phyloP scores from a whole-genome alignment of 1,140 invertebrate genomes.

The Hesperophylax magnus region DNA sequence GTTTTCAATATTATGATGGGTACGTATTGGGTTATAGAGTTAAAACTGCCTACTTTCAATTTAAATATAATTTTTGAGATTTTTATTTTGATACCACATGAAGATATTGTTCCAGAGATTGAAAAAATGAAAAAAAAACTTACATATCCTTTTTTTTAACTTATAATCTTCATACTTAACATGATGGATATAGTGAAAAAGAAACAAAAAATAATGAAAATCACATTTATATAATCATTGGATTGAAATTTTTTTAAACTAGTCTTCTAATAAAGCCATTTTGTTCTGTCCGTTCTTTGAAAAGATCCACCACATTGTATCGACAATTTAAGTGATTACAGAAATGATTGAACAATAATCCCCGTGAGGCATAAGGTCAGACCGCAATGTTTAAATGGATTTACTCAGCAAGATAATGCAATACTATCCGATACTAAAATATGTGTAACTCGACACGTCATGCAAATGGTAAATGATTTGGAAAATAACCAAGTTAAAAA shows the following conservation, averaged over 20 bases:
- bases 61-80: no score
- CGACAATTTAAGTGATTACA: neutral
- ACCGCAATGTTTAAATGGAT: constrained; percentile 11
- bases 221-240: neutral
- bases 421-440: neutral
- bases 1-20: no score
- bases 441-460: neutral
- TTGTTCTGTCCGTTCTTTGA: neutral
- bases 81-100: no score
- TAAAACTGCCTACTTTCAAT: no score
- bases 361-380: neutral
- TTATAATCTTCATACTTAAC: no score
- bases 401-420: constrained; percentile 1
- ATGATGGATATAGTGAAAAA: neutral
- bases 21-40: no score
- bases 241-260: neutral
- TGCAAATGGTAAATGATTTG: neutral
- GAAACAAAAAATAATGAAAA: neutral
- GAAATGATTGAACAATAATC: constrained; percentile 15
- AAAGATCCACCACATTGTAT: neutral
- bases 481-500: neutral
- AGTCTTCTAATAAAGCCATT: neutral
- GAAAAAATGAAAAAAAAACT: no score
- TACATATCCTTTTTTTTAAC: no score
- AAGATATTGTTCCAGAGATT: no score